Percentiles rank a stretch among this genome's conserved stretches.
Conservation (phyloP, 2,888 invertebrate species). For the Epinotia demarniana region DNA sequence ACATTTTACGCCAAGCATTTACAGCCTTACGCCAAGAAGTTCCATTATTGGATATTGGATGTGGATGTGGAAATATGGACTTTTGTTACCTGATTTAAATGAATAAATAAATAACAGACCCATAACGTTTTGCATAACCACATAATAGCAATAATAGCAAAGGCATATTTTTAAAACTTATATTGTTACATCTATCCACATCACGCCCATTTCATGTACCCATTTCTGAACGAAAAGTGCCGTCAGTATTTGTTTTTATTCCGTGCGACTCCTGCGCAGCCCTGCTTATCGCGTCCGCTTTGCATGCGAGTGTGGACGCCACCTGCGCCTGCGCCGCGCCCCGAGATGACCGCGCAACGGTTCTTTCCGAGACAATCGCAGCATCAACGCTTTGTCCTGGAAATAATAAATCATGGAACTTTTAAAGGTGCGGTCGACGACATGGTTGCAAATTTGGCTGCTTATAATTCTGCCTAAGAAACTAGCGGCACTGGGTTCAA, state of each 20-base stretch:
- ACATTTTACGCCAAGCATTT: no score
- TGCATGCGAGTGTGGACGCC: slow-evolving; percentile 29
- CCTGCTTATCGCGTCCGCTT: slow-evolving; percentile 32
- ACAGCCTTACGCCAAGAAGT: no score
- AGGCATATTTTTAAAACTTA: background rate
- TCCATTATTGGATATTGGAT: no score
- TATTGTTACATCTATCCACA: no score
- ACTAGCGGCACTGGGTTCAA: background rate
- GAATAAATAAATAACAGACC: no score
- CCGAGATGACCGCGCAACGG: slow-evolving; percentile 35
- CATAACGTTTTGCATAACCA: no score
- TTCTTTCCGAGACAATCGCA: slow-evolving; percentile 9
- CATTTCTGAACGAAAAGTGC: background rate
- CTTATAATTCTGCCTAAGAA: background rate
- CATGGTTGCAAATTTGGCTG: background rate
- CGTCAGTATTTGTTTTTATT: background rate
- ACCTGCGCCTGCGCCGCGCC: slow-evolving; percentile 20
- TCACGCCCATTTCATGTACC: no score
- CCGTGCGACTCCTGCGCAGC: background rate
- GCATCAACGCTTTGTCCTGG: slow-evolving; percentile 11
- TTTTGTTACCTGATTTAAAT: no score
- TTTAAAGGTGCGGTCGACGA: background rate
- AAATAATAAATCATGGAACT: slow-evolving; percentile 5
- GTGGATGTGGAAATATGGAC: no score
- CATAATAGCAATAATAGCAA: background rate